These are phyloP conservation scores for Epinotia nisella DNA, from an alignment of 2,888 invertebrate genomes.

Conservation along the genomic window DNA sequence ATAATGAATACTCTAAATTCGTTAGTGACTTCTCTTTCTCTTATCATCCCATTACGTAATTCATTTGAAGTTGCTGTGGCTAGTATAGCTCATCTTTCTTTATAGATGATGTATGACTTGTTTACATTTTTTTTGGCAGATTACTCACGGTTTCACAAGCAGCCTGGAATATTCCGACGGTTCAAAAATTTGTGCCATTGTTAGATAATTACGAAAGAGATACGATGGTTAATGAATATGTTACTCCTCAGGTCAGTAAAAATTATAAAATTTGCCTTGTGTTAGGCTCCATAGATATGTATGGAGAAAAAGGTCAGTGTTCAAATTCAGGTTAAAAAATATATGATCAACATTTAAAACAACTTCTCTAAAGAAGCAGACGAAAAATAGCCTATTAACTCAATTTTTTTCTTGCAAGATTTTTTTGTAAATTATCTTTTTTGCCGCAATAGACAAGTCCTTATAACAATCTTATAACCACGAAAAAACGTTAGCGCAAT, in stretches of 20 bases:
- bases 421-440: no score
- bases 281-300: no score
- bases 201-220: constrained; percentile 94
- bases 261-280: no score
- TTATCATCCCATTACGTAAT: constrained; percentile 19
- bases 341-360: no score
- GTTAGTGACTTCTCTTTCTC: not conserved
- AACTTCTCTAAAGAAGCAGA: no score
- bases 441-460: no score
- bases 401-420: no score
- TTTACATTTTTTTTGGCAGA: constrained; percentile 74
- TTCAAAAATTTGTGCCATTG: constrained; percentile 89
- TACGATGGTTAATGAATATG: constrained; percentile 89
- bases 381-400: no score
- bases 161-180: constrained; percentile 88
- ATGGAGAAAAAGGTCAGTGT: no score
- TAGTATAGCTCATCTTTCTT: not conserved
- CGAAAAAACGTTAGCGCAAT: no score
- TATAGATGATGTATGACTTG: constrained; percentile 40
- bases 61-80: not conserved
- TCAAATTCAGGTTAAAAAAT: no score
- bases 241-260: constrained; percentile 85
- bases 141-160: constrained; percentile 87
- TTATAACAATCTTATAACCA: no score
- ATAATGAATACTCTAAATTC: not conserved